Evolutionary conservation across 2,113 vertebrate species (phyloP), one percentile per base, ranked within the genome.

Genomic region (Calonectris borealis): DNA sequence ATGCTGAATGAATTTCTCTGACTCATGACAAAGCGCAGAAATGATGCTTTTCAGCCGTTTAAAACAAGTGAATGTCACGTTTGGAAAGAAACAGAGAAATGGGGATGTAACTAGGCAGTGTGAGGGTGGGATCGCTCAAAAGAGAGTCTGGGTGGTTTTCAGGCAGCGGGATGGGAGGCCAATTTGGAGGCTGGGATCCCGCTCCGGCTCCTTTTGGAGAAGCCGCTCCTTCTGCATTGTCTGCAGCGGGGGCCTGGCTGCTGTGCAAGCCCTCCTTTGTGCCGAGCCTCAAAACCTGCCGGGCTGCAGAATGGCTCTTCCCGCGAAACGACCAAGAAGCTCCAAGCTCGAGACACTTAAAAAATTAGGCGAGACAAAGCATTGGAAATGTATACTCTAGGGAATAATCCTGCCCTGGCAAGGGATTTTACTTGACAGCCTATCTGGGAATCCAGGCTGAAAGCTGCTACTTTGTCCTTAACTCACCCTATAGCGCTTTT

Each of bases 391-490:
- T 52, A 78, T 93, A 60, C 75, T 84, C 18, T 34, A 27, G 58
- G 49, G 71, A 90, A 22, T 93, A 96, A 95, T 91, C 68, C 86
- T 96, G 42, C 48, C 52, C 54, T 91, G 78, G 65, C 75, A 70
- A 86, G 54, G 78, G 90, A 51, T 85, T 97, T 91, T 72, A 62
- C 78, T 83, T 55, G 86, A 94, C 71, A 93, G 81, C 44, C 90
- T 86, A 72, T 79, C 44, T 73, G 92, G 54, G 48, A 82, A 85
- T 80, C 95, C 44, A 60, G 81, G 70, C 61, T 83, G 75, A 94
- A 97, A 84, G 72, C 82, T 61, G 55, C 62, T 81, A 70, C 72
- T 76, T 88, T 93, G 91, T 87, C 94, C 97, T 97, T 97, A 85
- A 72, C 62, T 96, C 92, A 93, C 91, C 83, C 90, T 80, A 68